Evolutionary conservation across 2,888 invertebrate species (phyloP).

Genomic region (Hypselothyrea guttata): DNA sequence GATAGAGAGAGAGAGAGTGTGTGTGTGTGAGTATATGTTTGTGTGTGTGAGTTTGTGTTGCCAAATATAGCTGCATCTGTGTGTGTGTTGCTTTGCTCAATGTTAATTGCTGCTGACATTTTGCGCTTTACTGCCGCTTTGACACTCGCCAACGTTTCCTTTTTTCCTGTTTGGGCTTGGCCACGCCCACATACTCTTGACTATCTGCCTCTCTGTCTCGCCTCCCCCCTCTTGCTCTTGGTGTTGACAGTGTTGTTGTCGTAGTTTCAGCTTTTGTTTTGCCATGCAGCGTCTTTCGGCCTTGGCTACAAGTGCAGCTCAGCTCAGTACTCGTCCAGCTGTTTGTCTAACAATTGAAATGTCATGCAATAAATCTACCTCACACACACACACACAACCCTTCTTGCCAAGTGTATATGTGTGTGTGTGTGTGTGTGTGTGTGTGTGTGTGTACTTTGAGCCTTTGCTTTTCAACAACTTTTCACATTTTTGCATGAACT

Average conservation of each 20-base stretch:
- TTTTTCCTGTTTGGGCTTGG: not conserved
- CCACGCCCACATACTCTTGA: conserved; percentile 24
- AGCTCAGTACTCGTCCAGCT: conserved; percentile 67
- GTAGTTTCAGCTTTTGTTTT: conserved; percentile 48
- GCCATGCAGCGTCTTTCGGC: conserved; percentile 46
- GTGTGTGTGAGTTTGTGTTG: not conserved
- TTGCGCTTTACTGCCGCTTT: conserved; percentile 24
- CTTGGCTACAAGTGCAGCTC: conserved; percentile 59
- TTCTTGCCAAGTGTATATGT: conserved; percentile 12
- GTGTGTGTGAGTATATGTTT: conserved; percentile 1
- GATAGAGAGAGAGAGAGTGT: conserved; percentile 3
- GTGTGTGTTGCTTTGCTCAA: conserved; percentile 35
- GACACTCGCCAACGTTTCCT: not conserved
- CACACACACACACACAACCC: conserved; percentile 39
- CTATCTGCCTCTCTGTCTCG: conserved; percentile 12
- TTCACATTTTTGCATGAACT: conserved; percentile 75
- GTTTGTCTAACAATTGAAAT: conserved; percentile 76
- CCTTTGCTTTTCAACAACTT: conserved; percentile 70
- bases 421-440: conserved; percentile 10
- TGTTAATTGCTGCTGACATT: conserved; percentile 74
- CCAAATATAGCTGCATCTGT: not conserved
- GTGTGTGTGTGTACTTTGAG: conserved; percentile 17
- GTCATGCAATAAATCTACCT: conserved; percentile 74
- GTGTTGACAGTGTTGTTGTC: too few species aligned
- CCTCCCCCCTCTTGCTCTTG: conserved; percentile 29